phyloP scores from a whole-genome alignment of 2,888 invertebrate species.

The Creontiades dilutus region DNA sequence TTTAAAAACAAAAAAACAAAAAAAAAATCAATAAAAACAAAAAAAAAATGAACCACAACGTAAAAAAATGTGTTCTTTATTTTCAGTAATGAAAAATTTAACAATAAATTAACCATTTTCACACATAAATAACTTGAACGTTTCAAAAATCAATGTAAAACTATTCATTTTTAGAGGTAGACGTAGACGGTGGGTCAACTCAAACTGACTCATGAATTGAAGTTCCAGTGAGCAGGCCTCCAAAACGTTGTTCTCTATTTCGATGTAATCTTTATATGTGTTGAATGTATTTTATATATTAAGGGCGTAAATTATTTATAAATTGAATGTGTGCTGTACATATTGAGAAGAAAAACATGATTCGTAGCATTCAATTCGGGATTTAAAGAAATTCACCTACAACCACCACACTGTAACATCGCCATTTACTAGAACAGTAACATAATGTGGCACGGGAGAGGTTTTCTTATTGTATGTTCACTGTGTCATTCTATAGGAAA shows the following conservation, averaged over 20 bases:
- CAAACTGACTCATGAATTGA: conserved; percentile 30
- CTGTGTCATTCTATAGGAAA: too few relatives aligned
- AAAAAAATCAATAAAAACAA: neutral
- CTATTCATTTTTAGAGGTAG: conserved; percentile 49
- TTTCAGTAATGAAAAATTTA: conserved; percentile 52
- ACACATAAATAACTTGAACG: neutral
- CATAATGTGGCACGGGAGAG: neutral
- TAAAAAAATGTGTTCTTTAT: conserved; percentile 54
- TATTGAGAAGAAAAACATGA: conserved; percentile 24
- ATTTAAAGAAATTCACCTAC: neutral
- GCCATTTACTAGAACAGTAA: neutral
- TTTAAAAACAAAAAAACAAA: conserved; percentile 14
- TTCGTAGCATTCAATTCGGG: neutral
- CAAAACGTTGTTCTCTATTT: conserved; percentile 10
- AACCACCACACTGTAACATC: neutral
- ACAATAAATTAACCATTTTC: conserved; percentile 29
- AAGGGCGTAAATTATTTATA: conserved; percentile 46
- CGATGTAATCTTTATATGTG: conserved; percentile 51
- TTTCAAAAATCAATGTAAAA: conserved; percentile 54
- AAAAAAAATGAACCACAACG: neutral
- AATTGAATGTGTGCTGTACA: conserved; percentile 48
- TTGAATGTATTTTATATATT: conserved; percentile 52
- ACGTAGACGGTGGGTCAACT: conserved; percentile 12
- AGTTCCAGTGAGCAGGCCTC: conserved; percentile 31
- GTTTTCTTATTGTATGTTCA: too few relatives aligned